phyloP scores from a whole-genome alignment of 2,113 vertebrate species.

The Chitala chitala region DNA sequence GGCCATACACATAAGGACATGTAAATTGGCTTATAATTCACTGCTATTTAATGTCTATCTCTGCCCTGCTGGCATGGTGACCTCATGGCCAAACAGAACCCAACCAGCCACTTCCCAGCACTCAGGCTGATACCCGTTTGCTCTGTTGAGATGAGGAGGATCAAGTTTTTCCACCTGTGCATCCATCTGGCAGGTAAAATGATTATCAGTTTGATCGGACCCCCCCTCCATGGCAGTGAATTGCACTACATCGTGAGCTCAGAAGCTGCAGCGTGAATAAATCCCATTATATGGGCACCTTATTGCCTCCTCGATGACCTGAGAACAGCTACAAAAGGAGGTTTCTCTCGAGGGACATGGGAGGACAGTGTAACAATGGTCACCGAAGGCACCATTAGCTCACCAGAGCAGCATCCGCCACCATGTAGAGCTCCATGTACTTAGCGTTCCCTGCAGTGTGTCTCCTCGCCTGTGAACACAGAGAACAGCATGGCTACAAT shows the following conservation, averaged over 20 bases:
- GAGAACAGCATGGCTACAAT: not conserved
- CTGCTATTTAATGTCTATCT: not conserved
- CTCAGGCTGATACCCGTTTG: no score
- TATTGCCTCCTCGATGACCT: no score
- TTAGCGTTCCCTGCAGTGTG: constrained; percentile 69
- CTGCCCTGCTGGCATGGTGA: not conserved
- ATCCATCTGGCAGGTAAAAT: not conserved
- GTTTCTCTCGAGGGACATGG: not conserved
- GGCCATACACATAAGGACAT: not conserved
- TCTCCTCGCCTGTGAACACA: constrained; percentile 61
- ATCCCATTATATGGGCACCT: not conserved
- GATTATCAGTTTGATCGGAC: no score
- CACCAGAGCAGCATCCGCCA: constrained; percentile 86
- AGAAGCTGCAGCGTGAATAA: no score
- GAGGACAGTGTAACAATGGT: not conserved
- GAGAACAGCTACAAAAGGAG: not conserved
- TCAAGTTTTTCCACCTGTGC: no score
- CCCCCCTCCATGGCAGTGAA: no score
- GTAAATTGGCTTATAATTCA: not conserved
- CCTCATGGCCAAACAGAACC: not conserved
- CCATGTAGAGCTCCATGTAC: constrained; percentile 91
- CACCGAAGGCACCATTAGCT: constrained; percentile 39
- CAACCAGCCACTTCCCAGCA: no score
- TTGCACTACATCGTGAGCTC: no score
- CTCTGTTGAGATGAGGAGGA: no score